Evolutionary conservation across 1,140 invertebrate species (phyloP), one percentile per base, ranked within the genome.

Genomic region (Trypoxylus dichotomus): DNA sequence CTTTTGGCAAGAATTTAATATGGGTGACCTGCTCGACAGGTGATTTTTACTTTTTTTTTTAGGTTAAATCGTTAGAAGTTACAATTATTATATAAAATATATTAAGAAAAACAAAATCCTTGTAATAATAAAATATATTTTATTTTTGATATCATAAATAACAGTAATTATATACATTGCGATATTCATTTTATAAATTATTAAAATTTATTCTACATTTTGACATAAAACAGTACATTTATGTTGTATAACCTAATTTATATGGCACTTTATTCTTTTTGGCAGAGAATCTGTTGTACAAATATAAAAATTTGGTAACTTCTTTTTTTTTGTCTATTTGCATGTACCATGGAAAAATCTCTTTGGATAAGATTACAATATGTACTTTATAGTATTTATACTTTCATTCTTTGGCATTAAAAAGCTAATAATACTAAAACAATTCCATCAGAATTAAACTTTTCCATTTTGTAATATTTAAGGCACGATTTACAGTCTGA

Each of bases 101-200:
- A 10, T 0, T 10, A 58, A 63, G 10, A 24, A 6, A 63, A 27
- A 63, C 60, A 63, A 63, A 63, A 47, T 0, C 60, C 19, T 27
- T 63, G 21, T 63, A 25, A 63, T 63, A 63, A 63, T 63, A 63
- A 63, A 63, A 63, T 63, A 63, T 63, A 63, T 63, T 63, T 63
- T 63, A 63, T 63, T 19, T 27, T 63, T 63, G 19, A 63, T 63
- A 27, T 63, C 60, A 63, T 63, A 63, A 63, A 63, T 63, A 63
- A 63, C 60, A 63, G 60, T 47, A 47, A 11, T 63, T 25, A 25
- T 63, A 63, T 19, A 63, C 43, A 63, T 63, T 63, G 25, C 0
- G 25, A 63, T 63, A 63, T 63, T 27, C 21, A 63, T 11, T 63
- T 63, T 63, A 63, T 63, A 63, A 47, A 47, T 47, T 47, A 47